Conservation (phyloP, 2,797 vertebrate genomes). For the Ctenopoma multispine region DNA sequence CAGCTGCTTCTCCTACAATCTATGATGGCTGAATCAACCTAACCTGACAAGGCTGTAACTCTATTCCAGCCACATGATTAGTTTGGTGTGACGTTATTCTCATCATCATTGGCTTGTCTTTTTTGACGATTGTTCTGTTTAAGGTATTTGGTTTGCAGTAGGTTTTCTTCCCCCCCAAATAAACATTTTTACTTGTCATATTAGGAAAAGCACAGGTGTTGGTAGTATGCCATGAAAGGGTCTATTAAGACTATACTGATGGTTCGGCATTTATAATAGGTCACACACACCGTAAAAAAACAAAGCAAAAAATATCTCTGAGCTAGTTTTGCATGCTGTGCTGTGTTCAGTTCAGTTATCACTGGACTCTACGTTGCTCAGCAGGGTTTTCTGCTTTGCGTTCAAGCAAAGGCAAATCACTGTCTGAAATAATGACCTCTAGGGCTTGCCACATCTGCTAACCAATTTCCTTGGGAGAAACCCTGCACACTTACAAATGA, state of each 20-base stretch:
- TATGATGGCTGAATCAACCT: too few species aligned
- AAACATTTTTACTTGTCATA: background rate
- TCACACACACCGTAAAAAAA: background rate
- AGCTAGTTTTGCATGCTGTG: background rate
- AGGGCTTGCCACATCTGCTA: background rate
- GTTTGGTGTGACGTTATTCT: too few species aligned
- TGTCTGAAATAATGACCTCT: background rate
- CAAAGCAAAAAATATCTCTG: background rate
- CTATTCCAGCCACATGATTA: too few species aligned
- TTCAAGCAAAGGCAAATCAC: background rate
- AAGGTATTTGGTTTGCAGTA: background rate
- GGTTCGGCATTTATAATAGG: background rate
- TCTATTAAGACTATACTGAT: background rate
- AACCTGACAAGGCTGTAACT: too few species aligned
- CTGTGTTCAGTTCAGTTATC: background rate
- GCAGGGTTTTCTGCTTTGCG: background rate
- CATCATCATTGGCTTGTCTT: too few species aligned
- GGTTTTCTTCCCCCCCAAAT: too few species aligned
- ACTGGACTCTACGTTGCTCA: background rate
- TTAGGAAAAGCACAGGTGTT: background rate
- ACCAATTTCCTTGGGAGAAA: background rate
- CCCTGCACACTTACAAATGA: background rate
- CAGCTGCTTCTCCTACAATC: too few species aligned
- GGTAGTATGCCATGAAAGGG: background rate
- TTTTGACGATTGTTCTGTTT: too few species aligned